A percentile compares a stretch with the other conserved stretches of the same genome.
Conservation (phyloP, 2,113 vertebrate genomes). For the Prinia subflava region DNA sequence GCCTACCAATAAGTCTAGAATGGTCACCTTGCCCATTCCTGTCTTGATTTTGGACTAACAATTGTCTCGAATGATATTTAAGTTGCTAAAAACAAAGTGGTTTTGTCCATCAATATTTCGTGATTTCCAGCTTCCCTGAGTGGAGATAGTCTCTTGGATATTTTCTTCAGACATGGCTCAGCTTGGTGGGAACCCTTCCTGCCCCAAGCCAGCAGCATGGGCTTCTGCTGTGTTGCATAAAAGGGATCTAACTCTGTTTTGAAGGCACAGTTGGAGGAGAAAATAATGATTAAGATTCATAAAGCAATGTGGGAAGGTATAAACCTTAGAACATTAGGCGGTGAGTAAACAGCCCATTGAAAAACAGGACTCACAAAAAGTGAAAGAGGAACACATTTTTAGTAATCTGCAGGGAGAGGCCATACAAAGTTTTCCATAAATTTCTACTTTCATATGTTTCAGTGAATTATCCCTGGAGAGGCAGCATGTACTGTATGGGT, state of each 20-base stretch:
- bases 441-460: neutral
- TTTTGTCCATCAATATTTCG: neutral
- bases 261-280: neutral
- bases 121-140: neutral
- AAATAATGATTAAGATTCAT: neutral
- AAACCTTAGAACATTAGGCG: neutral
- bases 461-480: neutral
- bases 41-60: neutral
- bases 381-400: neutral
- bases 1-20: neutral
- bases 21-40: neutral
- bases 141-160: neutral
- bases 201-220: neutral
- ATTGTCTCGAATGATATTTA: neutral
- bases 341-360: neutral
- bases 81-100: fast-evolving
- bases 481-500: fast-evolving
- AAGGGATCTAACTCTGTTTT: neutral
- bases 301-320: neutral
- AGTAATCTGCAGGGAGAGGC: neutral
- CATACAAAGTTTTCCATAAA: neutral
- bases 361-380: neutral
- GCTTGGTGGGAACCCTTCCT: neutral
- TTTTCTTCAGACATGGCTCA: neutral
- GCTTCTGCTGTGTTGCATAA: neutral